phyloP scores from a whole-genome alignment of 2,113 vertebrate species.

The Macquaria ambigua region DNA sequence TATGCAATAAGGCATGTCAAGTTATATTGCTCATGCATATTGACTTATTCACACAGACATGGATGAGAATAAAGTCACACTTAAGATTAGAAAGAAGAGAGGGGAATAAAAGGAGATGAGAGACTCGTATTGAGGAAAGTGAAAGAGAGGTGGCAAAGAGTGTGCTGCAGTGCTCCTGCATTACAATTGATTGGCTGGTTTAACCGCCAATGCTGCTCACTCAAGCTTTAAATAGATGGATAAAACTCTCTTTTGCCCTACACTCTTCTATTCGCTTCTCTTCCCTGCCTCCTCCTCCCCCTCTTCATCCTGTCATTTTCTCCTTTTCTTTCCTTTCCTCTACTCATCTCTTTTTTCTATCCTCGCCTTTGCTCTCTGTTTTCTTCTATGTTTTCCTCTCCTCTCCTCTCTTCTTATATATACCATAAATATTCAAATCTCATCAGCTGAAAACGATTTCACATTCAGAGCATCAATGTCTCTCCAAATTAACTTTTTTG shows the following conservation, averaged over 20 bases:
- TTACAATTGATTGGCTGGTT: conserved; percentile 77
- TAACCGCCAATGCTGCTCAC: conserved; percentile 75
- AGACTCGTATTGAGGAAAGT: conserved; percentile 37
- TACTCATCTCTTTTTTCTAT: neutral
- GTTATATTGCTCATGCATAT: conserved; percentile 38
- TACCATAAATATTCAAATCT: conserved; percentile 31
- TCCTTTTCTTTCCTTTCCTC: neutral
- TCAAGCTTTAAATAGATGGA: conserved; percentile 77
- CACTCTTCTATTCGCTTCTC: conserved; percentile 21
- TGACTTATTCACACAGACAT: conserved; percentile 19
- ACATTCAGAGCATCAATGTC: conserved; percentile 21
- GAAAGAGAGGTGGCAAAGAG: conserved; percentile 54
- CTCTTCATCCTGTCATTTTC: conserved; percentile 24
- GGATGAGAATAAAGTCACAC: conserved; percentile 41
- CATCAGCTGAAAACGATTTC: conserved; percentile 13
- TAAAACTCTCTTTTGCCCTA: conserved; percentile 67
- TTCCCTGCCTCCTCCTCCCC: conserved; percentile 21
- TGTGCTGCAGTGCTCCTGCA: conserved; percentile 74
- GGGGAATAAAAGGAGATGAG: conserved; percentile 47
- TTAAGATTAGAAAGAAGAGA: conserved; percentile 52
- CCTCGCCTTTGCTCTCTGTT: neutral
- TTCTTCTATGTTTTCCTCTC: neutral
- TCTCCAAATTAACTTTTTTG: conserved; percentile 27
- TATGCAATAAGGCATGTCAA: conserved; percentile 36
- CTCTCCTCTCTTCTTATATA: neutral